Evolutionary conservation across 2,797 vertebrate species (phyloP).

Genomic region (Loriculus beryllinus): DNA sequence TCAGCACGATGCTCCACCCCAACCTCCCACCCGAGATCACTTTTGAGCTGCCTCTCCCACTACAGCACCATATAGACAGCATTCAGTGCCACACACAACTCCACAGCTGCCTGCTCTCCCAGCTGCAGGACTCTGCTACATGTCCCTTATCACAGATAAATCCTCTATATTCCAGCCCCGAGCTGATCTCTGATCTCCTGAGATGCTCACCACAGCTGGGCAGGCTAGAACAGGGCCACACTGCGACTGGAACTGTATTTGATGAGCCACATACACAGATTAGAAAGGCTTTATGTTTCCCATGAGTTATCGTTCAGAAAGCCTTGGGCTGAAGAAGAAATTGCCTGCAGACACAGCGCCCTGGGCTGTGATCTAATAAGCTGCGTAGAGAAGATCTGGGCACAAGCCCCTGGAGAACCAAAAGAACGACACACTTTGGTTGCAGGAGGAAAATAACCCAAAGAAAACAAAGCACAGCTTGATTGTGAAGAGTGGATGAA

Average conservation of each 20-base stretch:
- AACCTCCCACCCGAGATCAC: background rate
- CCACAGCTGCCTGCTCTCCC: background rate
- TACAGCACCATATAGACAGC: accelerated
- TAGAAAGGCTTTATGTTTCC: background rate
- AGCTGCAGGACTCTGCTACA: background rate
- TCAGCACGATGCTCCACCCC: accelerated
- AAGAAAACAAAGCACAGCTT: background rate
- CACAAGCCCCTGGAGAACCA: background rate
- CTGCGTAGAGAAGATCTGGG: background rate
- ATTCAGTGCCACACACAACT: accelerated
- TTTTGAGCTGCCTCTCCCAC: background rate
- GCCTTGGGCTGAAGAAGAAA: background rate
- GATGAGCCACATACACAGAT: background rate
- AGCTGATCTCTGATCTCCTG: background rate
- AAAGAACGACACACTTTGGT: background rate
- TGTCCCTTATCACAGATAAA: background rate
- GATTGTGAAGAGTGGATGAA: background rate
- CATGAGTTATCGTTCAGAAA: background rate
- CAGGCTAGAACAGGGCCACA: background rate
- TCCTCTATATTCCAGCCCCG: background rate
- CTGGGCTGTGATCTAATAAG: background rate
- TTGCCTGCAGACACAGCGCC: background rate
- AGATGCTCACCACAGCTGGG: background rate
- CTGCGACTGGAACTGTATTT: background rate
- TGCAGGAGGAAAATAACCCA: background rate